Base-by-base conservation (phyloP, 2,113 vertebrate species). In the Melanotaenia duboulayi region DNA sequence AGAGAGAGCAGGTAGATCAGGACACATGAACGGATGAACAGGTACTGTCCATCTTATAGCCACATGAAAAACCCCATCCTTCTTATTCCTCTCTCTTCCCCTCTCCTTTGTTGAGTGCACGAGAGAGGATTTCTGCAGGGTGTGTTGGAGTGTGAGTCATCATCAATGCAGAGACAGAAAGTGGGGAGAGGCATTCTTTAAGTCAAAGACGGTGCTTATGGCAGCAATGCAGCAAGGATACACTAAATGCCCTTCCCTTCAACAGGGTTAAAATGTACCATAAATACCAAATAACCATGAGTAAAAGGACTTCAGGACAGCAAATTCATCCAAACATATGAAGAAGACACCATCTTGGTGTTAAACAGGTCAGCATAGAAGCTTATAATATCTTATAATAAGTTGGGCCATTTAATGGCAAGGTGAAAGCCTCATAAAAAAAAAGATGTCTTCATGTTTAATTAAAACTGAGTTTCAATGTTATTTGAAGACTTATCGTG, bases 131-230 rank as follows among this genome's bases (percentile, higher is more conserved):
- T 89, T 93, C 89, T 91, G 88, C 90, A 92, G 90, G 90, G 89
- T 80, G 86, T 91, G 87, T 87, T 91, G 67, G 81, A 85, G 89
- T 89, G 85, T 94, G 92, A 94, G 93, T 94, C 93, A 94, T 93
- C 92, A 83, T 75, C 87, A 80, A 85, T 84, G 90, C 88, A 91
- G 87, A 86, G 75, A 75, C 71, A 79, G 81, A 82, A 74, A 86
- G 82, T 83, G 48, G 65, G 71, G 79, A 83, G 85, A 81, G 82
- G 82, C 77, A 82, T 88, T 85, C 88, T 88, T 90, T 89, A 90
- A 87, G 84, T 86, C 64, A 39, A 76, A 81, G 83, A 63, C 81
- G 54, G 74, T 37, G 60, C 89, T 89, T 76, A 85, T 81, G 81
- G 86, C 71, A 83, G 82, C 87, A 82, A 77, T 89, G 89, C 86